Conservation (phyloP, 1,140 invertebrate genomes). For the Periplaneta americana region DNA sequence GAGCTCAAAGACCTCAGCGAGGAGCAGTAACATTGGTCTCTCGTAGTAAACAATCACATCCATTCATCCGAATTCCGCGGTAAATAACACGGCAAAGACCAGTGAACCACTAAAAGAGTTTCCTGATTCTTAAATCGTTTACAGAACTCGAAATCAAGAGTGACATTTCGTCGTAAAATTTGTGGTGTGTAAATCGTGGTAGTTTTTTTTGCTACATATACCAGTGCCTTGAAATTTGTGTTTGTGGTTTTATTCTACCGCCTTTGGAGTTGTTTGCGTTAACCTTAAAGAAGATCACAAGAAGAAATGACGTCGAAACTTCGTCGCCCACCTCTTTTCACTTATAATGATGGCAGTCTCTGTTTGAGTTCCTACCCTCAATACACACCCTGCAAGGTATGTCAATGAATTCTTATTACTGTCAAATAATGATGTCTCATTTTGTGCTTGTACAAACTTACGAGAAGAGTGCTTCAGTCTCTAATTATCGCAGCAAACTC, state of each 20-base stretch:
- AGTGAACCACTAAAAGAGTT: background rate
- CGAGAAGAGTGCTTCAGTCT: too few relatives aligned
- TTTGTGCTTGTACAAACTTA: too few relatives aligned
- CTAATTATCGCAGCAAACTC: too few relatives aligned
- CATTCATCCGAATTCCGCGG: background rate
- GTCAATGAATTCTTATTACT: background rate
- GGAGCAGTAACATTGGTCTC: background rate
- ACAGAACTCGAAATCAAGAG: background rate
- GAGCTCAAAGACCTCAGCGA: background rate
- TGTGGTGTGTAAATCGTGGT: background rate
- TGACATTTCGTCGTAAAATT: background rate
- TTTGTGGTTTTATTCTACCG: background rate
- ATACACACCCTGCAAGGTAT: slow-evolving; percentile 23
- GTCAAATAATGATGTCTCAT: too few relatives aligned
- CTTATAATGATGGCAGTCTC: slow-evolving; percentile 24
- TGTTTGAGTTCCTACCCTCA: slow-evolving; percentile 7
- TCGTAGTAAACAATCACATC: background rate
- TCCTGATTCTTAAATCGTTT: background rate
- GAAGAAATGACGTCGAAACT: slow-evolving; percentile 38
- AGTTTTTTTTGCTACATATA: background rate
- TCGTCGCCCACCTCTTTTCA: slow-evolving; percentile 36
- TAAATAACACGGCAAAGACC: background rate
- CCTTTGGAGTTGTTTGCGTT: background rate
- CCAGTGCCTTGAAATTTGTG: background rate
- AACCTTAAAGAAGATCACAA: background rate